Evolutionary conservation across 2,797 vertebrate species (phyloP).

Genomic region (Phaenicophaeus curvirostris): DNA sequence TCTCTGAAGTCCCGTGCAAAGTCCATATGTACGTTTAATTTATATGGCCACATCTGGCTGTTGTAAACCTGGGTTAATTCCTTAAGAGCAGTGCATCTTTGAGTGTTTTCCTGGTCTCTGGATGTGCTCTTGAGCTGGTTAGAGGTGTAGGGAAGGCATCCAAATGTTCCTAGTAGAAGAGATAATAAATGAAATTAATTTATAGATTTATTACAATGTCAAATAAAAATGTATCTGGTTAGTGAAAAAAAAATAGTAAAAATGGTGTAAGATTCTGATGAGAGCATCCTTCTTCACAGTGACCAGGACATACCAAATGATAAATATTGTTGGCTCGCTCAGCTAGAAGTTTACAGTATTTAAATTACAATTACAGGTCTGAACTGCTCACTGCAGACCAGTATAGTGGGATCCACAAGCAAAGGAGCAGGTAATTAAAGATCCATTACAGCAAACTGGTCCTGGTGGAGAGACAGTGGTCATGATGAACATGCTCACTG

Average conservation of each 20-base stretch:
- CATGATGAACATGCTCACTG: background rate
- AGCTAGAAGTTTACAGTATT: background rate
- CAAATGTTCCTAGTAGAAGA: background rate
- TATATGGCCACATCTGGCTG: too few species aligned
- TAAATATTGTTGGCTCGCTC: background rate
- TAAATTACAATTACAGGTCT: background rate
- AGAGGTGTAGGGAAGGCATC: background rate
- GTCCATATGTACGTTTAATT: background rate
- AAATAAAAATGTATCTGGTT: background rate
- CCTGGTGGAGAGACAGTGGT: fast-evolving
- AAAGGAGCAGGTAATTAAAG: background rate
- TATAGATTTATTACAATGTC: background rate
- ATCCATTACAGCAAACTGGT: background rate
- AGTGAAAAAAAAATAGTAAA: background rate
- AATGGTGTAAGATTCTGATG: background rate
- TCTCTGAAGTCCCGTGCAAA: background rate
- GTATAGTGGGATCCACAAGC: background rate
- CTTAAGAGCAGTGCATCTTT: background rate
- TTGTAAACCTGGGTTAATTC: background rate
- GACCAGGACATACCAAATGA: background rate
- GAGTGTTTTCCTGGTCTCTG: background rate
- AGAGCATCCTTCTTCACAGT: background rate
- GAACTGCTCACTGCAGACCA: fast-evolving
- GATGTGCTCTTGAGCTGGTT: background rate
- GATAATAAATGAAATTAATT: background rate